These are phyloP conservation scores for Hylaeus volcanicus DNA, from an alignment of 1,140 invertebrate species.

Conservation along the genomic window DNA sequence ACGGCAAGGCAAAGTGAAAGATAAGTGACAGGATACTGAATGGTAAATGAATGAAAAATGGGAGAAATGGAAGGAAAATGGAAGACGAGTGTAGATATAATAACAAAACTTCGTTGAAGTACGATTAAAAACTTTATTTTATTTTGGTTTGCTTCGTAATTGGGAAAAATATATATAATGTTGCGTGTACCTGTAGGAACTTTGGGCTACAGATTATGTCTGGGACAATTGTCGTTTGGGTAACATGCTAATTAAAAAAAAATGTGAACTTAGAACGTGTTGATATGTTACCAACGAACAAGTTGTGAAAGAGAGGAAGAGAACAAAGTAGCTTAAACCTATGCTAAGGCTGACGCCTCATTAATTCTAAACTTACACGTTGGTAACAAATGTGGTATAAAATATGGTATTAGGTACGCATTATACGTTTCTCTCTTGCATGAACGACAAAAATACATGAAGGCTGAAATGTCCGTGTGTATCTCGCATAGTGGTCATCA, in stretches of 20 bases:
- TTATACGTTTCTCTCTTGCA: constrained; percentile 26
- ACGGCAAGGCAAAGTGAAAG: too few relatives aligned
- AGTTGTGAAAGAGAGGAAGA: constrained; percentile 28
- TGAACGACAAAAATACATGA: constrained; percentile 32
- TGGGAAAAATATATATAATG: constrained; percentile 79
- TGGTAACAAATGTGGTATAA: constrained; percentile 78
- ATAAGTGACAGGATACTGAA: too few relatives aligned
- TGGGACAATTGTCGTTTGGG: constrained; percentile 60
- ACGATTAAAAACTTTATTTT: constrained; percentile 79
- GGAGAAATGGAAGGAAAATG: too few relatives aligned
- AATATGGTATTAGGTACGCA: constrained; percentile 62
- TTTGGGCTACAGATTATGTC: constrained; percentile 77
- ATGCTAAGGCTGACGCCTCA: constrained; percentile 68
- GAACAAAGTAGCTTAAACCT: constrained; percentile 49
- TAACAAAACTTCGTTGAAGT: constrained; percentile 14
- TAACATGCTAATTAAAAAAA: constrained; percentile 53
- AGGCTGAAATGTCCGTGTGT: constrained; percentile 2
- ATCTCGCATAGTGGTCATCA: background rate
- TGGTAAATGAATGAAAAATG: too few relatives aligned
- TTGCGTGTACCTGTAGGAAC: constrained; percentile 78
- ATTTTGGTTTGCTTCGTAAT: constrained; percentile 77
- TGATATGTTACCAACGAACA: constrained; percentile 55
- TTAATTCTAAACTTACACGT: constrained; percentile 72
- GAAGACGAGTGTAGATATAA: background rate
- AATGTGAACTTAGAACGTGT: constrained; percentile 40